Conservation (phyloP, 37 sponge, comb jelly and placozoan species). For the Cliona cf. orientalis region DNA sequence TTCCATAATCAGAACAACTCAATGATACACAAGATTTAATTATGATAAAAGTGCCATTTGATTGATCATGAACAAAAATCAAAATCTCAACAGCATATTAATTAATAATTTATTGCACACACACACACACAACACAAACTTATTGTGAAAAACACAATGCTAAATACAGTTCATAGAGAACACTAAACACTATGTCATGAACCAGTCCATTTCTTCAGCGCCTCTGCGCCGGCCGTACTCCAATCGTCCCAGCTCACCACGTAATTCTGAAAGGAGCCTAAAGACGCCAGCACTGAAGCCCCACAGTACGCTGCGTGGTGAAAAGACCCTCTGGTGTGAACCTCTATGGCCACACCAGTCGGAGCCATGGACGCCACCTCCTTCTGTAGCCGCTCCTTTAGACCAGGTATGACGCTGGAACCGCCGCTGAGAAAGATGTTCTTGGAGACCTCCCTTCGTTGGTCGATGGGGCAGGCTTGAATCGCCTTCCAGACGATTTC, state of each 20-base stretch:
- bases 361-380: slow-evolving; percentile 55
- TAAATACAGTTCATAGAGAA: no score
- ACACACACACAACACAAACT: not conserved
- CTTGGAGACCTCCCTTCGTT: slow-evolving; percentile 47
- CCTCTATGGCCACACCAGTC: slow-evolving; percentile 36
- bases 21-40: no score
- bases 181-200: no score
- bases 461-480: slow-evolving; percentile 80
- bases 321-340: slow-evolving; percentile 54
- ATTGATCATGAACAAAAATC: no score
- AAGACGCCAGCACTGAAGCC: slow-evolving; percentile 68
- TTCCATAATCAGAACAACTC: no score
- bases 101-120: not conserved
- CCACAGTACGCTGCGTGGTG: slow-evolving; percentile 85
- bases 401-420: slow-evolving; percentile 52
- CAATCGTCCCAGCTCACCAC: slow-evolving; percentile 65
- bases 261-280: slow-evolving; percentile 55
- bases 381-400: slow-evolving; percentile 72
- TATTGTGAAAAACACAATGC: no score
- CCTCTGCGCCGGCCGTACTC: slow-evolving; percentile 24
- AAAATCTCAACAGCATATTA: not conserved
- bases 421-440: slow-evolving; percentile 80
- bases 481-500: slow-evolving; percentile 72
- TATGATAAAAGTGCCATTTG: no score
- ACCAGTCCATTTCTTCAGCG: slow-evolving; percentile 39